These are phyloP conservation scores for Eupithecia inturbata DNA, from an alignment of 2,888 invertebrate genomes.

Conservation along the genomic window DNA sequence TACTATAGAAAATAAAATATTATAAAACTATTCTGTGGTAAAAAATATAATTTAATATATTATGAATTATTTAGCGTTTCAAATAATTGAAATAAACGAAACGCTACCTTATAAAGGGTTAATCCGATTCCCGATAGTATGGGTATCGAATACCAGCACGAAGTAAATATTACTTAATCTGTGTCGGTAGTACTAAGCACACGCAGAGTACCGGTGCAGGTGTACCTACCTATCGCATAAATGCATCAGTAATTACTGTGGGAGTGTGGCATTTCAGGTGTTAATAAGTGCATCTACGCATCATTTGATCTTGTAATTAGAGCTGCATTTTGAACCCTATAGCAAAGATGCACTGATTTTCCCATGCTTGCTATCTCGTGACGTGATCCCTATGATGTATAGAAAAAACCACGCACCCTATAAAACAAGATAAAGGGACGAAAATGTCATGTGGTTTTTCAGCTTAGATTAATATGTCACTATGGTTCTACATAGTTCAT, in stretches of 20 bases:
- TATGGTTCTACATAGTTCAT: too few species aligned
- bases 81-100: background rate
- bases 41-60: too few species aligned
- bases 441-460: background rate
- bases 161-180: background rate
- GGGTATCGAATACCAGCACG: background rate
- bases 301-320: slow-evolving; percentile 24
- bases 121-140: background rate
- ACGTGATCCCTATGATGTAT: background rate
- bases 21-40: too few species aligned
- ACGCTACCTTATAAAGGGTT: background rate
- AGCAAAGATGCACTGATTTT: background rate
- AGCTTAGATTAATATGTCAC: background rate
- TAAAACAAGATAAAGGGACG: background rate
- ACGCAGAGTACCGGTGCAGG: slow-evolving; percentile 26
- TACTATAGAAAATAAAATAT: too few species aligned
- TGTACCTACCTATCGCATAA: slow-evolving; percentile 28
- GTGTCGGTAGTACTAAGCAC: slow-evolving; percentile 5
- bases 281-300: slow-evolving; percentile 48
- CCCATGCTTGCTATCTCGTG: background rate
- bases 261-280: slow-evolving; percentile 56
- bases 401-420: background rate
- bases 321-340: slow-evolving; percentile 1
- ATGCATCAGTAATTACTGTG: slow-evolving; percentile 46
- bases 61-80: too few species aligned